Conservation (phyloP, 1,140 invertebrate species). For the Danaus melanippus region DNA sequence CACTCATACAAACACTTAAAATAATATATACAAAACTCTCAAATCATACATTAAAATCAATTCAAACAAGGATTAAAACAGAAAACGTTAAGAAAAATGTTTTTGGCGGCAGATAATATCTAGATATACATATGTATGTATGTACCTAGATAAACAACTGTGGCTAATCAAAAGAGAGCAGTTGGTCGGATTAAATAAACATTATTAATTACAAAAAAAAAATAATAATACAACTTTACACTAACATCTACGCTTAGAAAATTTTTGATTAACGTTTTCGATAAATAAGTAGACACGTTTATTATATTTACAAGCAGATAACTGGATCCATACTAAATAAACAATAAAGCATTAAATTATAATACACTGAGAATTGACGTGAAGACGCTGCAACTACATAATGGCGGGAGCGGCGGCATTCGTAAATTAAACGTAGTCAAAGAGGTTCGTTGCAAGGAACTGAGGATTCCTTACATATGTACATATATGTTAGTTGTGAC, state of each 20-base stretch:
- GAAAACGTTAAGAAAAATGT: constrained; percentile 40
- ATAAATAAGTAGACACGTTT: constrained; percentile 69
- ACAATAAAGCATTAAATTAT: constrained; percentile 69
- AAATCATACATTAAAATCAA: constrained; percentile 60
- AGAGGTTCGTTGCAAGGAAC: constrained; percentile 29
- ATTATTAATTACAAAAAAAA: constrained; percentile 66
- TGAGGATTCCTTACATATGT: constrained; percentile 22
- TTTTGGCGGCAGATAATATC: constrained; percentile 50
- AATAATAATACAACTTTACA: constrained; percentile 70
- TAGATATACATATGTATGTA: too few species aligned
- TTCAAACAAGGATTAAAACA: constrained; percentile 37
- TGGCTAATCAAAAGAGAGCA: constrained; percentile 67
- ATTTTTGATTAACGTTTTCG: constrained; percentile 60
- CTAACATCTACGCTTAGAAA: constrained; percentile 67
- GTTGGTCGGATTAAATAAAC: constrained; percentile 63
- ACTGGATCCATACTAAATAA: constrained; percentile 62
- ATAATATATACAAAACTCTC: constrained; percentile 68
- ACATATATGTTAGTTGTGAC: constrained; percentile 16
- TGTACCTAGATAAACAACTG: constrained; percentile 35
- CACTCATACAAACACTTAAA: constrained; percentile 67
- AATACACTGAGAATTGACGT: constrained; percentile 71
- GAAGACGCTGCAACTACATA: constrained; percentile 64
- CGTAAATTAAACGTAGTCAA: constrained; percentile 24
- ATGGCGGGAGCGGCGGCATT: constrained; percentile 55
- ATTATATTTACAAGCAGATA: constrained; percentile 71